Evolutionary conservation across 2,888 invertebrate genomes (phyloP).

Genomic region (Polydesmus complanatus): DNA sequence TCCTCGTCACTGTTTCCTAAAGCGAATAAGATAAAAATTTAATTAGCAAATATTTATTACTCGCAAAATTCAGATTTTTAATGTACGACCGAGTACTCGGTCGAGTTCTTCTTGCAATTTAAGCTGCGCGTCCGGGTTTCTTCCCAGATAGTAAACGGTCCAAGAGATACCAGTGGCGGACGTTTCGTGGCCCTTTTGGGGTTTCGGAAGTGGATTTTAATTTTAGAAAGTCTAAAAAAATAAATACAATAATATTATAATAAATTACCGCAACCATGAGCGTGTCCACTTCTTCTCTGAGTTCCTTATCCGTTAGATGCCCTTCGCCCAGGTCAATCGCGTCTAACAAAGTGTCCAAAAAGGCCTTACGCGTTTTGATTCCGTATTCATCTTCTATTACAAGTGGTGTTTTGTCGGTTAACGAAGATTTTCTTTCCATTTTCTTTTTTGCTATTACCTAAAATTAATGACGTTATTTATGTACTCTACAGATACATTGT

Average conservation of each 20-base stretch:
- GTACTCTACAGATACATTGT: neutral
- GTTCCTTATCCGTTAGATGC: constrained; percentile 31
- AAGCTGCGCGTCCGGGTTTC: constrained; percentile 20
- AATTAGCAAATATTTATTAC: no score
- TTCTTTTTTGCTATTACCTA: neutral
- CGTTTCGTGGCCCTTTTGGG: constrained; percentile 23
- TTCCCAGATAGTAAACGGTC: constrained; percentile 21
- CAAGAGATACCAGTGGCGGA: constrained; percentile 21
- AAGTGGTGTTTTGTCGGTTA: no score
- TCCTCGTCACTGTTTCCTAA: no score
- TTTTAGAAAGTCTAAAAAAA: neutral
- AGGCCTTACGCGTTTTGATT: constrained; percentile 61
- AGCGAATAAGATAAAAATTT: no score
- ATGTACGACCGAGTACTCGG: neutral
- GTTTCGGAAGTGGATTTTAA: neutral
- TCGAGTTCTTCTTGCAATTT: constrained; percentile 1
- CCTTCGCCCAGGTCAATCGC: constrained; percentile 52
- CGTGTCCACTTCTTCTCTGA: constrained; percentile 40
- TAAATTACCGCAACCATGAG: constrained; percentile 39
- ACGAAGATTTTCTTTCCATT: neutral
- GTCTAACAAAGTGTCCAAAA: constrained; percentile 76
- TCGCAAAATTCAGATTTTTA: neutral
- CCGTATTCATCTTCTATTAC: constrained; percentile 4
- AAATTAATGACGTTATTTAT: neutral
- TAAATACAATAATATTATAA: neutral